Conservation (phyloP, 30 jellyfish, hydroid and myxozoan species). For the Pelagia noctiluca region DNA sequence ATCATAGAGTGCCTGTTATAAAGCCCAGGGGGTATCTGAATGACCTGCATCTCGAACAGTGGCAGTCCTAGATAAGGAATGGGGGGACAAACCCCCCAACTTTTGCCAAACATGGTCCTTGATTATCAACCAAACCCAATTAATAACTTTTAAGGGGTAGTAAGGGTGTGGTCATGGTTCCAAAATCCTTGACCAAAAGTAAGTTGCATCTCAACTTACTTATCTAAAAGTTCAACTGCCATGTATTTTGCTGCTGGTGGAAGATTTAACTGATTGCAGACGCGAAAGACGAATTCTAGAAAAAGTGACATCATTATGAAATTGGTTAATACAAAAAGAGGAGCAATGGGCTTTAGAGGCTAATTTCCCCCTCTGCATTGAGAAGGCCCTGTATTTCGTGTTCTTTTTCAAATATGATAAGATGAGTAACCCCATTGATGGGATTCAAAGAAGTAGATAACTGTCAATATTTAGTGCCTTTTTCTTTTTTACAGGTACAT, state of each 20-base stretch:
- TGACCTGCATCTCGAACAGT: background rate
- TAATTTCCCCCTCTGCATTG: background rate
- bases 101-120: background rate
- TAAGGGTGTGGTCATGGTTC: background rate
- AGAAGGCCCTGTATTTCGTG: too few species aligned
- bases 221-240: conserved; percentile 91
- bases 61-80: background rate
- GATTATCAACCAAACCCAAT: background rate
- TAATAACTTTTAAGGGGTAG: background rate
- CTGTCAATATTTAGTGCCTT: too few species aligned
- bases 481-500: too few species aligned
- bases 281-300: conserved; percentile 74
- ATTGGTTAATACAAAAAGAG: background rate
- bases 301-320: background rate
- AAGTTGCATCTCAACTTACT: too few species aligned
- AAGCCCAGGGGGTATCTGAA: too few species aligned
- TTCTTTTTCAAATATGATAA: too few species aligned
- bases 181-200: background rate
- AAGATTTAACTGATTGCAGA: conserved; percentile 71
- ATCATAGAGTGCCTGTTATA: too few species aligned
- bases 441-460: too few species aligned
- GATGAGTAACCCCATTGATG: too few species aligned
- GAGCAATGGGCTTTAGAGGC: background rate
- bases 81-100: background rate
- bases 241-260: conserved; percentile 73